These are phyloP conservation scores for Drosophila subquinaria DNA, from an alignment of 2,888 invertebrate genomes.

Conservation along the genomic window DNA sequence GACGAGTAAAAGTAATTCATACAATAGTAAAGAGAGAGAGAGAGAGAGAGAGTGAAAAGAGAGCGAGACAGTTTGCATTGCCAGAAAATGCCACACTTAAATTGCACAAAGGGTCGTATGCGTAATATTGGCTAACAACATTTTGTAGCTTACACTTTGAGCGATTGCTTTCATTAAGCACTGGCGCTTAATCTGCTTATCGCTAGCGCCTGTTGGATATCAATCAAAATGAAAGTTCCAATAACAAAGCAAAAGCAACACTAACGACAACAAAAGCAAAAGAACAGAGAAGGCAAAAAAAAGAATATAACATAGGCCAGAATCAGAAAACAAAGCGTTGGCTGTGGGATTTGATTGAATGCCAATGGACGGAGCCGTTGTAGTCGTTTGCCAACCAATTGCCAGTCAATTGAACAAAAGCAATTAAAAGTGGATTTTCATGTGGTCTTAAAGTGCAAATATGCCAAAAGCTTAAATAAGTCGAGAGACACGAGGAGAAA, in stretches of 20 bases:
- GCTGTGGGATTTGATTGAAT: constrained; percentile 65
- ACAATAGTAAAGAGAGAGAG: not conserved
- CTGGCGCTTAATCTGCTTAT: constrained; percentile 74
- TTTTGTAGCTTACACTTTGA: constrained; percentile 62
- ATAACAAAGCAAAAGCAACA: constrained; percentile 54
- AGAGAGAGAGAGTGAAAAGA: not conserved
- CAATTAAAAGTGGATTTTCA: constrained; percentile 84
- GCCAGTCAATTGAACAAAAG: constrained; percentile 83
- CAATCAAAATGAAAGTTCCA: constrained; percentile 67
- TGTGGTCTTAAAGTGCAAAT: constrained; percentile 75
- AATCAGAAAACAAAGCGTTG: constrained; percentile 59
- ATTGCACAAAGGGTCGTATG: constrained; percentile 40
- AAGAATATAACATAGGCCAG: constrained; percentile 23
- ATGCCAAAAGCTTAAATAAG: constrained; percentile 72
- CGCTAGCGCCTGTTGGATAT: constrained; percentile 61
- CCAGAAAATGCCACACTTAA: constrained; percentile 17
- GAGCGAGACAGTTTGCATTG: not conserved
- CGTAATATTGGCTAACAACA: constrained; percentile 42
- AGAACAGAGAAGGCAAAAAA: constrained; percentile 14
- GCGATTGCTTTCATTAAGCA: constrained; percentile 75
- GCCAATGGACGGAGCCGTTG: constrained; percentile 32
- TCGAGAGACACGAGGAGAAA: constrained; percentile 27
- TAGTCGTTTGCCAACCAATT: constrained; percentile 50
- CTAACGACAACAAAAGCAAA: constrained; percentile 8
- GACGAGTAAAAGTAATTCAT: no score